Base-by-base conservation (phyloP, 1,140 invertebrate species). In the Drosophila subobscura region DNA sequence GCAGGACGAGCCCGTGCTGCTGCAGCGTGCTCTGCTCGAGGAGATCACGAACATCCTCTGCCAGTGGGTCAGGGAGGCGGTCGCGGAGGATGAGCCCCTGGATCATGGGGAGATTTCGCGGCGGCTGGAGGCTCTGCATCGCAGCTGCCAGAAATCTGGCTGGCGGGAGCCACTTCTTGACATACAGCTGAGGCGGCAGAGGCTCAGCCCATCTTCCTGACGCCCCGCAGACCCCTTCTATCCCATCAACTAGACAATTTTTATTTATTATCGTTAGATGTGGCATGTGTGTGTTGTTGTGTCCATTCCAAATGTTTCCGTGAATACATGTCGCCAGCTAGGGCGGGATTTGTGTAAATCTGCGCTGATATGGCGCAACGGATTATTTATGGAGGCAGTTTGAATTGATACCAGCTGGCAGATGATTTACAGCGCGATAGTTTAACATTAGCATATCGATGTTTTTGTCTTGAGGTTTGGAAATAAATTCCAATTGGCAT, bases 1-100 rank as follows among this genome's bases (percentile, higher is more conserved):
- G 85, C 55, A 93, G 92, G 73, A 94, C 95, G 37, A 93, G 86
- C 74, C 90, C 71, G 64, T 42, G 85, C 37, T 86, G 6, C 52
- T 91, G 25, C 61, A 74, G 12, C 57, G 64, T 2, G 84, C 76
- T 0, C 33, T 90, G n/a, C 55, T 51, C 5, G 14, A 54, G 0
- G 71, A 91, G 65, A 84, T 90, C 0, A 5, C 16, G 0, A 51
- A 49, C 5, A 68, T 85, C 33, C 33, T 20, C 33, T 90, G 12
- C n/a, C 10, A 37, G 3, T 37, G 8, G 10, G 33, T 37, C 33
- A 37, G 33, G 33, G 33, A 37, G 10, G 33, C 33, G 33, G 33
- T 37, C 33, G 4, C 20, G 2, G 57, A 59, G 5, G 64, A 45
- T 2, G n/a, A 60, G 27, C 16, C 46, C 5, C 8, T 50, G 7